phyloP scores from a whole-genome alignment of 2,888 invertebrate genomes.

The Melanostoma mellinum region DNA sequence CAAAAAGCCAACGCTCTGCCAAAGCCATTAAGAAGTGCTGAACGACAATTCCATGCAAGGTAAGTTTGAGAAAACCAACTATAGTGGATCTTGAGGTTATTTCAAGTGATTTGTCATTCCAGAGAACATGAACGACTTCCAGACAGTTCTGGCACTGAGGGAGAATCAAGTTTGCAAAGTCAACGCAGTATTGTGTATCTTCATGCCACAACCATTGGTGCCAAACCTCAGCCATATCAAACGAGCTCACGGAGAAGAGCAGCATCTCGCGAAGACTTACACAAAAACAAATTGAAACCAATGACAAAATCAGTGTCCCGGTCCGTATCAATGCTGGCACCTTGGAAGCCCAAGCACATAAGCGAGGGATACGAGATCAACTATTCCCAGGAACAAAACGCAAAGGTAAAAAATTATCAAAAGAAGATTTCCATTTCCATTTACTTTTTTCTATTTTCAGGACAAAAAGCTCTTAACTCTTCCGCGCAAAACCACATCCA shows the following conservation, averaged over 20 bases:
- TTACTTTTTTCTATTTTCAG: conserved; percentile 67
- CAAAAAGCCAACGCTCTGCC: conserved; percentile 78
- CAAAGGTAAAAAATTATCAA: conserved; percentile 74
- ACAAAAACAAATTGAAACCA: conserved; percentile 80
- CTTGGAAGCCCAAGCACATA: conserved; percentile 90
- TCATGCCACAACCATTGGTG: conserved; percentile 93
- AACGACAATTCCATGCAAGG: conserved; percentile 78
- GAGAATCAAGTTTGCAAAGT: conserved; percentile 90
- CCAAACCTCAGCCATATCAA: conserved; percentile 90
- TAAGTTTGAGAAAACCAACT: conserved; percentile 39
- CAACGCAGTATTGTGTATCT: conserved; percentile 92
- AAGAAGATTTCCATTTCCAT: background rate
- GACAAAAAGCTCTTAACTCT: conserved; percentile 76
- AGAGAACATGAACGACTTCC: conserved; percentile 81
- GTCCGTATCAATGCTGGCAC: conserved; percentile 92
- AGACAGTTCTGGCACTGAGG: conserved; percentile 86
- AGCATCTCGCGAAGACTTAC: conserved; percentile 89
- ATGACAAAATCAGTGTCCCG: conserved; percentile 88
- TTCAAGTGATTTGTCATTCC: background rate
- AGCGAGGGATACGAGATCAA: conserved; percentile 90
- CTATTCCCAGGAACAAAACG: conserved; percentile 86
- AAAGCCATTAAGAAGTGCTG: conserved; percentile 81
- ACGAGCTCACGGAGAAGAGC: conserved; percentile 85
- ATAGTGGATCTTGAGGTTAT: background rate
- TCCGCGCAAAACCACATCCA: conserved; percentile 76